Evolutionary conservation across 2,888 invertebrate genomes (phyloP).

Genomic region (Tillus elongatus): DNA sequence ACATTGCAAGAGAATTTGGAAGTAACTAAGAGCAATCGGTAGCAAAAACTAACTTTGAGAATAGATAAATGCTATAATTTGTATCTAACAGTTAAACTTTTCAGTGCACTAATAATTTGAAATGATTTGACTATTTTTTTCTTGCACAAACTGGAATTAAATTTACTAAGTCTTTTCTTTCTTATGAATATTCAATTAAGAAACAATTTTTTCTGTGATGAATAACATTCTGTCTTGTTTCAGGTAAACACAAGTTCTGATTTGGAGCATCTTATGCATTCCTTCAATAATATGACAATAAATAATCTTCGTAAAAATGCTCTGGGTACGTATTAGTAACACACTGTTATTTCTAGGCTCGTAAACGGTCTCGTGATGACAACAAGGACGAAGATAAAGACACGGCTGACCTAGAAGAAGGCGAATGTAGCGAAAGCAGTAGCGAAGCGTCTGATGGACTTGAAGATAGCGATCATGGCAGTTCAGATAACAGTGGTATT

Average conservation of each 20-base stretch:
- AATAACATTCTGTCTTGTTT: constrained; percentile 28
- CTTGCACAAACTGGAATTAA: no score
- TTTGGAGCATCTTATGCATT: constrained; percentile 38
- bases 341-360: constrained; percentile 37
- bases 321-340: constrained; percentile 47
- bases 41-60: no score
- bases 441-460: constrained; percentile 10
- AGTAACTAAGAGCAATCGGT: no score
- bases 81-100: no score
- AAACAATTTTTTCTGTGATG: no score
- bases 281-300: constrained; percentile 41
- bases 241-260: constrained; percentile 40
- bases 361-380: constrained; percentile 26
- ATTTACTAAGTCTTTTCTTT: no score
- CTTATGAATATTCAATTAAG: no score
- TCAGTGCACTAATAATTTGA: no score
- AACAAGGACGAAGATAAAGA: constrained; percentile 22
- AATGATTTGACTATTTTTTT: no score
- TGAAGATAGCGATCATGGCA: constrained; percentile 30
- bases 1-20: no score
- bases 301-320: constrained; percentile 46
- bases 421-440: constrained; percentile 55
- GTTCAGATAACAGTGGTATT: constrained; percentile 39
- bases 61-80: no score
- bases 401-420: constrained; percentile 50